Percentiles rank a stretch among this genome's conserved stretches.
Conservation (phyloP, 1,140 invertebrate genomes). For the Drosophila takahashii region DNA sequence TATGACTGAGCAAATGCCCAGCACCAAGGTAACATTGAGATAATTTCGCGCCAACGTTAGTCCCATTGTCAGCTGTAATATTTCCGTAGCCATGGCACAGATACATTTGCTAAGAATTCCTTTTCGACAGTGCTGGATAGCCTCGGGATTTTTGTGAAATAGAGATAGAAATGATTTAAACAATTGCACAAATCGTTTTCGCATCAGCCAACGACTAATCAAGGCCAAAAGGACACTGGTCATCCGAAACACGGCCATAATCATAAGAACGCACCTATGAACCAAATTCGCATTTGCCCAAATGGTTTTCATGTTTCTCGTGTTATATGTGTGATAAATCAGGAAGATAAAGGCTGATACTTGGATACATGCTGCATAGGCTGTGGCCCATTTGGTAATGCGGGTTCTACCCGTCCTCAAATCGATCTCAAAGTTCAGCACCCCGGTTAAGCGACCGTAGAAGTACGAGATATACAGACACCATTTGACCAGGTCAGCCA, state of each 20-base stretch:
- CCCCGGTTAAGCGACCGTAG: constrained; percentile 35
- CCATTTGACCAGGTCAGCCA: constrained; percentile 39
- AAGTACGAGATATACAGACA: constrained; percentile 35
- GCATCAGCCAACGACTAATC: constrained; percentile 37
- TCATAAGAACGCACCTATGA: constrained; percentile 40
- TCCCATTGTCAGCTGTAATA: background rate
- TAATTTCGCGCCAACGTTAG: background rate
- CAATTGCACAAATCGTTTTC: constrained; percentile 12
- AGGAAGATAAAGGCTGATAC: background rate
- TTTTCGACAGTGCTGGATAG: constrained; percentile 12
- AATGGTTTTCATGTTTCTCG: background rate
- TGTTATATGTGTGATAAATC: background rate
- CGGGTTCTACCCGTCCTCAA: constrained; percentile 26
- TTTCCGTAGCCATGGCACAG: background rate
- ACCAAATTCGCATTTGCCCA: constrained; percentile 18
- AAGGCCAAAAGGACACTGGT: constrained; percentile 19
- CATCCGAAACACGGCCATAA: constrained; percentile 13
- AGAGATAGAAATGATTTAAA: constrained; percentile 16
- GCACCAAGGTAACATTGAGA: background rate
- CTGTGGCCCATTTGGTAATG: constrained; percentile 13
- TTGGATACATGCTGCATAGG: constrained; percentile 36
- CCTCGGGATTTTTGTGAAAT: constrained; percentile 20
- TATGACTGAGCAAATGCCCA: background rate
- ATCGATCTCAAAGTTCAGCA: constrained; percentile 54
- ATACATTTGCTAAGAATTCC: constrained; percentile 22